Evolutionary conservation across 2,888 invertebrate genomes (phyloP), one percentile per base, ranked within the genome.

Genomic region (Macaria notata): DNA sequence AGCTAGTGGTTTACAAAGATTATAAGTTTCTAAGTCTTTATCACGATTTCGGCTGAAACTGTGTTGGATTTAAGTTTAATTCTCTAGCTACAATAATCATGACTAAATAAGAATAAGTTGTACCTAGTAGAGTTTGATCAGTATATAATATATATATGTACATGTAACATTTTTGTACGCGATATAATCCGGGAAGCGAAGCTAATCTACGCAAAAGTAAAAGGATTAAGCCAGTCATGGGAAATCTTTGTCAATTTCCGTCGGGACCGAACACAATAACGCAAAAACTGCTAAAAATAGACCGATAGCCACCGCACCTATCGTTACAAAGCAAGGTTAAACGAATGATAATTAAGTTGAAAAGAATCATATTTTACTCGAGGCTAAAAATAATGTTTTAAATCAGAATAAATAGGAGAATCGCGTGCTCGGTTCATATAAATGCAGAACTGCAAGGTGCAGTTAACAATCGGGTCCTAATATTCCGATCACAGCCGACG

Each of bases 401-500:
- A 36, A 36, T 36, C 33, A 4, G 33, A 36, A 36, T 36, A 36
- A 36, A 36, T 36, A 7, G 33, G 33, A 36, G 33, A 36, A 46
- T 58, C 53, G 56, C 57, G 56, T 48, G 61, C 55, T 61, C 53
- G 49, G 68, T 71, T 63, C 63, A 71, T 70, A 74, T 68, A 66
- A 73, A 75, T 74, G 72, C 69, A 68, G 51, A 44, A 52, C 55
- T 65, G 66, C 68, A 64, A 49, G 36, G 39, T 59, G 62, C 59
- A 59, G 50, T 62, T 61, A 61, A 64, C 67, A 69, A 71, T 71
- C 41, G 57, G 60, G 69, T 49, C 63, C 72, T 69, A 68, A 70
- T 81, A 86, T 86, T 83, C 86, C 56, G 69, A 61, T 78, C 87
- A 81, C 83, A 78, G 59, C 57, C 59, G 61, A 60, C 52, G 66